Conservation (phyloP, 2,113 vertebrate genomes). For the Poeciliopsis turrubarensis region DNA sequence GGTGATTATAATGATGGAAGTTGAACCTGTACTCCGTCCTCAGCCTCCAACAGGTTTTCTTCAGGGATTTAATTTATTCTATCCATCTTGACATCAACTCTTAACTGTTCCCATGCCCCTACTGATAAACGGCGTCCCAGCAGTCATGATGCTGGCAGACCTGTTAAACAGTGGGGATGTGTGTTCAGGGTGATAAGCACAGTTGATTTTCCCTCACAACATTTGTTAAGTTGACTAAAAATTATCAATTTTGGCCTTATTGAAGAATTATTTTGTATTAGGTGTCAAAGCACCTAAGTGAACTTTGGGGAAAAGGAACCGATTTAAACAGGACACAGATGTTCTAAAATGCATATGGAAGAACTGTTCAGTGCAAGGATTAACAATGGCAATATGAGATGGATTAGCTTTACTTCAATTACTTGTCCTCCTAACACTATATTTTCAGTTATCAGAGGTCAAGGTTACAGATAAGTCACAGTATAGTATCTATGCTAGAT, state of each 20-base stretch:
- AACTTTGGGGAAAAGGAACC: neutral
- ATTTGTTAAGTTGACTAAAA: too few species aligned
- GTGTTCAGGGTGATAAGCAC: neutral
- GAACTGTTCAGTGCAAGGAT: conserved; percentile 23
- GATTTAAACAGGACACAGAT: neutral
- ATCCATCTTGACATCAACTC: neutral
- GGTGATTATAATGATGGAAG: neutral
- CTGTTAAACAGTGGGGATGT: neutral
- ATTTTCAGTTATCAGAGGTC: conserved; percentile 37
- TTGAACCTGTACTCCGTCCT: too few species aligned
- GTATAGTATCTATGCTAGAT: conserved; percentile 58
- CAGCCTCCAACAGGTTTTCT: too few species aligned
- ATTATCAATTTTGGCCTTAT: too few species aligned
- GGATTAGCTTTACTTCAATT: conserved; percentile 52
- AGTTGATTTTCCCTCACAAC: neutral
- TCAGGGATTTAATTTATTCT: neutral
- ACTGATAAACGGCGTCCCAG: neutral
- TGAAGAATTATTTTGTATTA: too few species aligned
- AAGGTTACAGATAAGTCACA: conserved; percentile 43
- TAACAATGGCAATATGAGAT: conserved; percentile 58
- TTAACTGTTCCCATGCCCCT: neutral
- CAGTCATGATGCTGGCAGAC: neutral
- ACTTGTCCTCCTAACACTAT: conserved; percentile 39
- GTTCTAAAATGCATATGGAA: conserved; percentile 6
- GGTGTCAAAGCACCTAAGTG: neutral